phyloP scores from a whole-genome alignment of 2,113 vertebrate species.

The Aldabrachelys gigantea region DNA sequence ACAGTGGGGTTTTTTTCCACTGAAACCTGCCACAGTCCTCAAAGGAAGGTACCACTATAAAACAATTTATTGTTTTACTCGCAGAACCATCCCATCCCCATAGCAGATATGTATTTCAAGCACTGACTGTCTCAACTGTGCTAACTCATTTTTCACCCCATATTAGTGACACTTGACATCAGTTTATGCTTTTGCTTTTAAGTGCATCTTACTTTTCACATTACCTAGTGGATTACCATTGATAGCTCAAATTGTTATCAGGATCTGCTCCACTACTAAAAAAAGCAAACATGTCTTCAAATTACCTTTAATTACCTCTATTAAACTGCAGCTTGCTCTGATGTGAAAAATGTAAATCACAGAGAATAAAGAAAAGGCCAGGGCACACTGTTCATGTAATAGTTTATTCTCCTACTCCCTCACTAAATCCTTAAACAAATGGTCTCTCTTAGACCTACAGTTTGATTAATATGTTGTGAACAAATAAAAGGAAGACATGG shows the following conservation, averaged over 20 bases:
- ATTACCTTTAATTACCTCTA: constrained; percentile 74
- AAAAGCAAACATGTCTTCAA: constrained; percentile 63
- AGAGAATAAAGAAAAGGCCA: constrained; percentile 38
- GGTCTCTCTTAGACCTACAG: background rate
- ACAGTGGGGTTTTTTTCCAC: constrained; percentile 33
- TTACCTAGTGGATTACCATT: background rate
- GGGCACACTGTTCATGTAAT: constrained; percentile 10
- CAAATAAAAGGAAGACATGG: accelerated
- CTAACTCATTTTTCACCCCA: constrained; percentile 24
- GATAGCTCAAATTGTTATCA: constrained; percentile 46
- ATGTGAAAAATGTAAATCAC: constrained; percentile 54
- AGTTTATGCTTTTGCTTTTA: background rate
- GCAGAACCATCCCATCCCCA: background rate
- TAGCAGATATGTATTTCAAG: constrained; percentile 8
- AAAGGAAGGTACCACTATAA: constrained; percentile 43
- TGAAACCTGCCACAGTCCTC: constrained; percentile 29
- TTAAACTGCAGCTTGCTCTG: constrained; percentile 65
- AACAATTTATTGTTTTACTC: constrained; percentile 20
- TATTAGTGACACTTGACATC: background rate
- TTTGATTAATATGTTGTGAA: accelerated
- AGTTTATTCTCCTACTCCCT: constrained; percentile 10
- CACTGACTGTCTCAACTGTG: constrained; percentile 13
- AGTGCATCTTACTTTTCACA: constrained; percentile 7
- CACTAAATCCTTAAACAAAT: background rate
- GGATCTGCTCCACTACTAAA: constrained; percentile 42